Conservation (phyloP, 2,113 vertebrate genomes). For the Mirounga angustirostris region DNA sequence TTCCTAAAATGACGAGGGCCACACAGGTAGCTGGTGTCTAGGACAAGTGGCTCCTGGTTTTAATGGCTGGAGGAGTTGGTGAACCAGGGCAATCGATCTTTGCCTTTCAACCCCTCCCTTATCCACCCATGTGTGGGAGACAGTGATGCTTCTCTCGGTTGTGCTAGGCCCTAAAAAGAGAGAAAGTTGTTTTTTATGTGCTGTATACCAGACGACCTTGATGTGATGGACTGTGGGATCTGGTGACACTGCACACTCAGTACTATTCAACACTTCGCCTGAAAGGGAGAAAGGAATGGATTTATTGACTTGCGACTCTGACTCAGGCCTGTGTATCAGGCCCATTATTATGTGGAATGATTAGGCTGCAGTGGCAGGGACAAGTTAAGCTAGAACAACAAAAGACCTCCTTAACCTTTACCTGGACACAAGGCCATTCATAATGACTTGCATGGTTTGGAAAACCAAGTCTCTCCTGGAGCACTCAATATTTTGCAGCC, state of each 20-base stretch:
- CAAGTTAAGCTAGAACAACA: conserved; percentile 93
- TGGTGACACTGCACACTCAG: conserved; percentile 89
- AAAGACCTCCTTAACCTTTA: conserved; percentile 91
- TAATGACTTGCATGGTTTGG: conserved; percentile 88
- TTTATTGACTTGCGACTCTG: conserved; percentile 96
- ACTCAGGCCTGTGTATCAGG: conserved; percentile 94
- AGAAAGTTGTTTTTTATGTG: conserved; percentile 81
- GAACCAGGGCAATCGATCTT: not conserved
- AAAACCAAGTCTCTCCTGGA: conserved; percentile 85
- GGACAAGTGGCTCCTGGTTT: not conserved
- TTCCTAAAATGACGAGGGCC: not conserved
- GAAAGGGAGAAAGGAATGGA: conserved; percentile 94
- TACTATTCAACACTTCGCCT: conserved; percentile 91
- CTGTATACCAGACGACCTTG: conserved; percentile 93
- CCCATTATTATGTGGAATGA: conserved; percentile 96
- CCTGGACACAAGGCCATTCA: conserved; percentile 91
- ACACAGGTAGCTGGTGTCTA: not conserved
- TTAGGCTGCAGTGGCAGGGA: conserved; percentile 96
- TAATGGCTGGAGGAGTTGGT: not conserved
- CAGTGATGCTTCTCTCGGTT: not conserved
- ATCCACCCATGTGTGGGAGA: not conserved
- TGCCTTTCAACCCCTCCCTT: not conserved
- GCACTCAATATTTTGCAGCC: conserved; percentile 84
- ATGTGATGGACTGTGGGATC: conserved; percentile 93
- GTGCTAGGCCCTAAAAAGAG: conserved; percentile 83